Evolutionary conservation across 2,113 vertebrate species (phyloP).

Genomic region (Cynocephalus volans): DNA sequence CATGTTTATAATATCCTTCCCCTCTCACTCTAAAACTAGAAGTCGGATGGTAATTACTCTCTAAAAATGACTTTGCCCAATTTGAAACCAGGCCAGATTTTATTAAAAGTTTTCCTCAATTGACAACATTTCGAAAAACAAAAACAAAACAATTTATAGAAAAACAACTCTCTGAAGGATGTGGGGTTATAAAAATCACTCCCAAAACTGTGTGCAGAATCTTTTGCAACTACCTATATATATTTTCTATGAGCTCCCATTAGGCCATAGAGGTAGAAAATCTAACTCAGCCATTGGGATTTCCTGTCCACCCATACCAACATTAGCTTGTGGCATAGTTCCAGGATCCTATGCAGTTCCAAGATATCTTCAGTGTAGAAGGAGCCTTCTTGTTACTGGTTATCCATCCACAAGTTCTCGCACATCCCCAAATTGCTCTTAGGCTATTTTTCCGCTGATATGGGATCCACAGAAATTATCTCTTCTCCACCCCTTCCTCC

Average conservation of each 20-base stretch:
- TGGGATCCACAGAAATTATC: not conserved
- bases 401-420: not conserved
- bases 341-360: not conserved
- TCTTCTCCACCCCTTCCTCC: not conserved
- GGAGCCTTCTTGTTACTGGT: not conserved
- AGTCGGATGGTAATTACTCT: not conserved
- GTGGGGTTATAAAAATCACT: not conserved
- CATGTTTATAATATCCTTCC: not conserved
- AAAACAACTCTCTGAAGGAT: not conserved
- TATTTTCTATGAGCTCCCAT: not conserved
- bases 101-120: not conserved
- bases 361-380: not conserved
- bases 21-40: not conserved
- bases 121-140: not conserved
- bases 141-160: not conserved
- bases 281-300: not conserved
- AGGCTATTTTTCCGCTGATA: not conserved
- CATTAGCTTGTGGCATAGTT: not conserved
- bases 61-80: not conserved
- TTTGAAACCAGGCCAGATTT: not conserved
- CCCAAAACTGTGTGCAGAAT: not conserved
- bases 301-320: not conserved
- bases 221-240: not conserved
- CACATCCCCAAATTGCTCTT: not conserved
- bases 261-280: not conserved